Evolutionary conservation across 1,140 invertebrate species (phyloP), one percentile per base, ranked within the genome.

Genomic region (Dryas iulia): DNA sequence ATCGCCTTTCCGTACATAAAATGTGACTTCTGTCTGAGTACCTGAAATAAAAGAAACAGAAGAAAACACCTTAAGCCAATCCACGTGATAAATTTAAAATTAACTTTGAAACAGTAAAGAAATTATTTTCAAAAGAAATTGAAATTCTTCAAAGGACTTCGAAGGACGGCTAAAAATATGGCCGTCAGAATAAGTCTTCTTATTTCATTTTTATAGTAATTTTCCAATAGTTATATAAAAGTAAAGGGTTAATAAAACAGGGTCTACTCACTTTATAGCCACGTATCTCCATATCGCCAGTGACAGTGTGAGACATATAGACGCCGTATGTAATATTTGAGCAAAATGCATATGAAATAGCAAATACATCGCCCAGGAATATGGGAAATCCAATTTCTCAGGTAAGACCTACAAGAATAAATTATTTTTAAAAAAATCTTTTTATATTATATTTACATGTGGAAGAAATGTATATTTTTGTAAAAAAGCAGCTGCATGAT

Each of bases 281-380:
- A 92, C 76, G 67, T 92, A 92, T 78, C 91, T 87, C 91, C 91
- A 92, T 58, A 98, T 94, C 8, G 97, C 97, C 52, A 98, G 83
- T 0, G 96, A 95, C 0, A 98, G 94, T 0, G 97, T 98, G 67
- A 98, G 91, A 82, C 96, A 97, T 67, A 97, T 97, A n/a, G 96
- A 97, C 18, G 97, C 96, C 0, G 97, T 98, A 82, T 98, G 97
- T 52, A 96, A 91, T 28, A 96, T 93, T 82, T 96, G 95, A 1
- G 94, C 93, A 82, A 97, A 97, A 83, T 97, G 95, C 90, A 95
- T 95, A 79, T 97, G 96, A 72, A 97, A 95, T 2, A 97, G 90
- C 6, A 96, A 92, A 78, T 95, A 97, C 28, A 96, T 93, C 0
- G 96, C 95, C 94, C 89, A 91, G 0, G 87, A 85, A 69, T 89